Conservation (phyloP, 2,797 vertebrate species). For the Gymnoscopelus microlampas region DNA sequence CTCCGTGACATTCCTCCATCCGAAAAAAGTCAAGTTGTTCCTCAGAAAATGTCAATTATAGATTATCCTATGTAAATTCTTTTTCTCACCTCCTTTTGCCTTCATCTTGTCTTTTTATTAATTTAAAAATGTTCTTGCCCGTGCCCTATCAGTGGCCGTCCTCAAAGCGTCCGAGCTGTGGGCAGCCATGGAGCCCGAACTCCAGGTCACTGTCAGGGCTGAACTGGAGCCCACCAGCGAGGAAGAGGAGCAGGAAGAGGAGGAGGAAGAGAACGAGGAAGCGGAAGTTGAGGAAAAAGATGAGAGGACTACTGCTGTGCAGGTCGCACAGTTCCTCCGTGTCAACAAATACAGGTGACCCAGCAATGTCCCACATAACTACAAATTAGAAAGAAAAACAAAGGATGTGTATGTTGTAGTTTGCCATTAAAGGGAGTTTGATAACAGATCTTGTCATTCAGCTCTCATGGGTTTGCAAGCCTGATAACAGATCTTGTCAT, state of each 20-base stretch:
- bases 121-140: no score
- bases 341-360: slow-evolving; percentile 91
- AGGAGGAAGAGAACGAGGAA: slow-evolving; percentile 52
- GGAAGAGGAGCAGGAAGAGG: slow-evolving; percentile 51
- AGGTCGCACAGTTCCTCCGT: slow-evolving; percentile 84
- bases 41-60: not conserved
- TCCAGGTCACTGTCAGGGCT: slow-evolving; percentile 79
- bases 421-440: no score
- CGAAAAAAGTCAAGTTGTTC: not conserved
- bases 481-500: no score
- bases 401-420: no score
- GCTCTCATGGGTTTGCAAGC: no score
- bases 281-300: slow-evolving; percentile 67
- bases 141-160: slow-evolving; percentile 69
- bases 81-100: not conserved
- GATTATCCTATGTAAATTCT: slow-evolving; percentile 19
- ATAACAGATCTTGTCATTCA: no score
- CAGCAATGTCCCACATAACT: not conserved
- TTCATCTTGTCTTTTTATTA: not conserved
- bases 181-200: slow-evolving; percentile 94
- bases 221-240: slow-evolving; percentile 76
- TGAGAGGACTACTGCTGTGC: slow-evolving; percentile 75
- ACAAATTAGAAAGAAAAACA: no score
- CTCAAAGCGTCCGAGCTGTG: slow-evolving; percentile 90
- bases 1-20: no score